phyloP scores from a whole-genome alignment of 2,113 vertebrate species.

The Amphilophus citrinellus region DNA sequence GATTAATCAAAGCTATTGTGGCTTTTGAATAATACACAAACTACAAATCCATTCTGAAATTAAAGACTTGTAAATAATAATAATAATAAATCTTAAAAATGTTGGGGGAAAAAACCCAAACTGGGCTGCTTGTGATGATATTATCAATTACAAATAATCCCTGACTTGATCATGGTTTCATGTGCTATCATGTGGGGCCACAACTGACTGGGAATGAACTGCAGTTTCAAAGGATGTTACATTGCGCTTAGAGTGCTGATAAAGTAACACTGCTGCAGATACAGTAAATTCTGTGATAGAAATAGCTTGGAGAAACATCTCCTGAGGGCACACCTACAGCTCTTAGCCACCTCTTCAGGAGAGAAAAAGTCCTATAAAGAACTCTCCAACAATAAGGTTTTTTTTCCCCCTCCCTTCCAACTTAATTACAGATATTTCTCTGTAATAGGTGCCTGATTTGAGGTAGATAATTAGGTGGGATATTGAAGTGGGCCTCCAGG shows the following conservation, averaged over 20 bases:
- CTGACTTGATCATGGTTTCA: conserved; percentile 27
- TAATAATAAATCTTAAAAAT: neutral
- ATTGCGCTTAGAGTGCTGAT: conserved; percentile 22
- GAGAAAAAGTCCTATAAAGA: conserved; percentile 48
- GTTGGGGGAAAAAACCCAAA: neutral
- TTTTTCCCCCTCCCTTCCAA: conserved; percentile 61
- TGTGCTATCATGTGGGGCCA: conserved; percentile 8
- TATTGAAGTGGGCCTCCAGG: conserved; percentile 82
- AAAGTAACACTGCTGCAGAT: conserved; percentile 47
- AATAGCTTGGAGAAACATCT: conserved; percentile 57
- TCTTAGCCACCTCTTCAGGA: conserved; percentile 27
- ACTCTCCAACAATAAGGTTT: conserved; percentile 68
- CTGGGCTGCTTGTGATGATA: neutral
- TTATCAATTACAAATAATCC: neutral
- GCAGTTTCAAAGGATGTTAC: conserved; percentile 28
- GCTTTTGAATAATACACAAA: neutral
- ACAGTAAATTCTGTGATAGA: conserved; percentile 52
- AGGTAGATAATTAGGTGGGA: conserved; percentile 83
- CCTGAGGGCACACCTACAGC: conserved; percentile 48
- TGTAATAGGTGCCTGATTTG: conserved; percentile 80
- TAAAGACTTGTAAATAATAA: neutral
- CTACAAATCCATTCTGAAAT: neutral
- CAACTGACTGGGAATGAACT: conserved; percentile 19
- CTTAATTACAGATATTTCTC: conserved; percentile 84
- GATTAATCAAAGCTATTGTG: neutral